A percentile compares a stretch with the other conserved stretches of the same genome.
Conservation (phyloP, 2,113 vertebrate genomes). For the Hippocampus barbouri region DNA sequence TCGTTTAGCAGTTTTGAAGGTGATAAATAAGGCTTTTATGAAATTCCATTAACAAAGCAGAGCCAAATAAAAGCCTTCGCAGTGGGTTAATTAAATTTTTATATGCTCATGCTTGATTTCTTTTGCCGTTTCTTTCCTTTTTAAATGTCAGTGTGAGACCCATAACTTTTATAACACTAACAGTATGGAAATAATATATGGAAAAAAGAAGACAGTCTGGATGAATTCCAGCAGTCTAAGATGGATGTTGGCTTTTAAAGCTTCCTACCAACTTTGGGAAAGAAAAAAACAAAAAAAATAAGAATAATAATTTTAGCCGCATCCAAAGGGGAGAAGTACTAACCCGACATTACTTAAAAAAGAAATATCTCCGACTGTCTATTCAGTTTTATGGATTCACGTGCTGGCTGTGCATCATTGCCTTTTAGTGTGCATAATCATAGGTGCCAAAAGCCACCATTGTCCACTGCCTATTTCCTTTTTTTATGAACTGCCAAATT, state of each 20-base stretch:
- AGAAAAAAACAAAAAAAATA: not conserved
- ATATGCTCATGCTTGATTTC: slow-evolving; percentile 10
- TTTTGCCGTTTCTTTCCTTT: slow-evolving; percentile 19
- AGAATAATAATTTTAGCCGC: not conserved
- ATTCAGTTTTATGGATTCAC: slow-evolving; percentile 18
- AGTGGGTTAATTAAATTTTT: slow-evolving; percentile 11
- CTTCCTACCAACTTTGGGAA: not conserved
- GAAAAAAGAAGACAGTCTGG: slow-evolving; percentile 1
- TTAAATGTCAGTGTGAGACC: slow-evolving; percentile 21
- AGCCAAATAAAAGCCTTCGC: slow-evolving; percentile 9
- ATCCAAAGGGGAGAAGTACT: slow-evolving; percentile 32
- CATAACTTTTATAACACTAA: slow-evolving; percentile 38
- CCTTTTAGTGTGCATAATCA: slow-evolving; percentile 21
- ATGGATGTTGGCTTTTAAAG: not conserved
- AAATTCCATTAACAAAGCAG: slow-evolving; percentile 10
- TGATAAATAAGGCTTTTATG: slow-evolving; percentile 17
- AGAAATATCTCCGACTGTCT: slow-evolving; percentile 25
- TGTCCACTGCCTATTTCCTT: slow-evolving; percentile 15
- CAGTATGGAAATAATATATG: slow-evolving; percentile 11
- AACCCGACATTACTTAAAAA: slow-evolving; percentile 32
- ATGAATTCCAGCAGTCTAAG: slow-evolving; percentile 13
- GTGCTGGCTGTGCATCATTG: slow-evolving; percentile 6
- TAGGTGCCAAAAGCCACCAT: slow-evolving; percentile 21
- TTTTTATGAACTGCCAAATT: slow-evolving; percentile 31
- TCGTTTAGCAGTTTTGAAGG: slow-evolving; percentile 23